These are phyloP conservation scores for Dione vanillae DNA, from an alignment of 2,888 invertebrate genomes.

Conservation along the genomic window DNA sequence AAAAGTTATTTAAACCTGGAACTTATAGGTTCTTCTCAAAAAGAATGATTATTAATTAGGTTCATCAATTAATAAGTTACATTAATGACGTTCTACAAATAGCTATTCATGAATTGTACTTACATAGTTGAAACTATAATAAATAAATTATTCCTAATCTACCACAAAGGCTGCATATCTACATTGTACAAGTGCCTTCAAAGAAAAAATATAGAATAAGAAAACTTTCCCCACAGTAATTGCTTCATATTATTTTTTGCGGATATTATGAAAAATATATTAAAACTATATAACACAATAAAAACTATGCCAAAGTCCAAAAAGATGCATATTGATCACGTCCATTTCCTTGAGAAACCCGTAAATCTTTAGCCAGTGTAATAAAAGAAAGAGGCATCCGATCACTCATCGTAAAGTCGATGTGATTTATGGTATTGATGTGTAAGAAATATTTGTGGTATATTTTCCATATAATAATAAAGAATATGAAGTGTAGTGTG, in stretches of 20 bases:
- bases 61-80: conserved; percentile 6
- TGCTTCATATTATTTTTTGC: conserved; percentile 5
- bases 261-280: conserved; percentile 19
- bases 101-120: conserved; percentile 3
- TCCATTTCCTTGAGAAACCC: conserved; percentile 57
- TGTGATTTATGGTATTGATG: conserved; percentile 42
- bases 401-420: conserved; percentile 48
- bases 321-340: conserved; percentile 54
- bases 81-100: conserved; percentile 1
- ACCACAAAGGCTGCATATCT: not conserved
- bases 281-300: conserved; percentile 55
- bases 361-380: conserved; percentile 57
- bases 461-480: no score
- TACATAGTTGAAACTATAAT: not conserved
- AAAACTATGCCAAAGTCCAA: conserved; percentile 54
- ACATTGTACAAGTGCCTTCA: not conserved
- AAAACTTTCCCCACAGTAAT: conserved; percentile 21
- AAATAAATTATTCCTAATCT: conserved; percentile 3
- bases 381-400: conserved; percentile 55
- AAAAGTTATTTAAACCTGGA: no score
- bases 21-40: no score
- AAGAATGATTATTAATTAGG: not conserved
- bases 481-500: no score
- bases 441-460: conserved; percentile 29
- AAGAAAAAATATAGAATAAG: conserved; percentile 12